Base-by-base conservation (phyloP, 1,140 invertebrate genomes). In the Brachionus sp. region DNA sequence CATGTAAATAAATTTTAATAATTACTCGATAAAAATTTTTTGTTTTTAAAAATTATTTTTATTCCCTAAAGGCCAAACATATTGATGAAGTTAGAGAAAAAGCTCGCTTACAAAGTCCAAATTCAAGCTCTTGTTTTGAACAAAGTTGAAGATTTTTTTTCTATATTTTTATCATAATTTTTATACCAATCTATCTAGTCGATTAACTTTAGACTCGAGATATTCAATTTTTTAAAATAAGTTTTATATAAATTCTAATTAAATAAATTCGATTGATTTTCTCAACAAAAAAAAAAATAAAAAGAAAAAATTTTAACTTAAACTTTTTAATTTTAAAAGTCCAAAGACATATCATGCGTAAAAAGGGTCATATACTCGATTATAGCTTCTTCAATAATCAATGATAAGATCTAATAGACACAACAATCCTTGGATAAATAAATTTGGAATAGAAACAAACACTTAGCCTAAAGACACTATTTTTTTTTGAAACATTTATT, bases 71-170 rank as follows among this genome's bases (percentile, higher is more conserved):
- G 66, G 35, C 35, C 16, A 80, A 80, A 62, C 50, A 62, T 7
- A 62, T 57, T n/a, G 77, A 80, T 23, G 62, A 62, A 44, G 77
- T 62, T 19, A 39, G 77, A 39, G 77, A 80, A 66, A 80, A 80
- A 37, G 77, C 77, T 37, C 23, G 50, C 19, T 25, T n/a, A 10
- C 77, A 62, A 80, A 75, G 70, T 50, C 70, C 70, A 12, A 75
- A 75, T 10, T 75, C 70, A 75, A 75, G 70, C 33, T 29, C 39
- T 75, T 75, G 70, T 46, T 46, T 46, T 75, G 70, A 75, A 46
- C 19, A 75, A 46, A 46, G 7, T 46, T 75, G 25, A 29, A 23
- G 25, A 46, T 6, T n/a, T 10, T 12, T 10, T 25, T n/a, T 25
- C 23, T 29, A 44, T 0, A 44, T 75, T 75, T 75, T 75, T 2